Percentiles rank a stretch among this genome's conserved stretches.
Evolutionary conservation across 2,797 vertebrate species (phyloP).

Genomic region (Melanotaenia pygmaea): DNA sequence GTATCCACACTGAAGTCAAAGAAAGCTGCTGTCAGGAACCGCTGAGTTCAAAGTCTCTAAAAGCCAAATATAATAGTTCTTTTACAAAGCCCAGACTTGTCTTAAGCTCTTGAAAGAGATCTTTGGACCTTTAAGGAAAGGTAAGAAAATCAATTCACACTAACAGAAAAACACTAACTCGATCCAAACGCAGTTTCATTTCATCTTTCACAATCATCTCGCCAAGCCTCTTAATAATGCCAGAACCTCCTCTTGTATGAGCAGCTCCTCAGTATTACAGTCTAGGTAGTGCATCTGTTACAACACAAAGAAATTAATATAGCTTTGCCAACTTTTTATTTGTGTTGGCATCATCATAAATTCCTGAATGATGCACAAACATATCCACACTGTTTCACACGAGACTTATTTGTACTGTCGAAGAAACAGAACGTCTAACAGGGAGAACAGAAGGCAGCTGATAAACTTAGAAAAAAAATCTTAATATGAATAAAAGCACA

Average conservation of each 20-base stretch:
- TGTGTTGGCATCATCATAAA: conserved; percentile 16
- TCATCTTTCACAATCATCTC: background rate
- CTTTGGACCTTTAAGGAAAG: background rate
- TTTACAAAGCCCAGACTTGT: background rate
- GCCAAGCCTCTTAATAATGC: background rate
- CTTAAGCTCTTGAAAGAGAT: conserved; percentile 2
- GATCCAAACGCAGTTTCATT: background rate
- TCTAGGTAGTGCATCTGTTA: background rate
- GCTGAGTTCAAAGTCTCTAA: conserved; percentile 6
- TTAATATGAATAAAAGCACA: background rate
- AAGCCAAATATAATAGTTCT: background rate
- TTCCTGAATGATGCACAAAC: conserved; percentile 30
- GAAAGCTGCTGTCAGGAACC: conserved; percentile 21
- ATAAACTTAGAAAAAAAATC: conserved; percentile 27
- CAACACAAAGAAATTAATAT: background rate
- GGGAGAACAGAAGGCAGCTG: conserved; percentile 28
- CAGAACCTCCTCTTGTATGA: background rate
- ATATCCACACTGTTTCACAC: conserved; percentile 36
- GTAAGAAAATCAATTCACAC: background rate
- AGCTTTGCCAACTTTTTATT: conserved; percentile 5
- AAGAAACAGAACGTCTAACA: conserved; percentile 20
- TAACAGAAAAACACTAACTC: background rate
- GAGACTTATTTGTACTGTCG: background rate
- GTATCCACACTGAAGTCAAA: conserved; percentile 20
- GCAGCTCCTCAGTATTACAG: background rate